A percentile compares a stretch with the other conserved stretches of the same genome.
phyloP scores from a whole-genome alignment of 2,113 vertebrate species.

The Crotalus horridus region DNA sequence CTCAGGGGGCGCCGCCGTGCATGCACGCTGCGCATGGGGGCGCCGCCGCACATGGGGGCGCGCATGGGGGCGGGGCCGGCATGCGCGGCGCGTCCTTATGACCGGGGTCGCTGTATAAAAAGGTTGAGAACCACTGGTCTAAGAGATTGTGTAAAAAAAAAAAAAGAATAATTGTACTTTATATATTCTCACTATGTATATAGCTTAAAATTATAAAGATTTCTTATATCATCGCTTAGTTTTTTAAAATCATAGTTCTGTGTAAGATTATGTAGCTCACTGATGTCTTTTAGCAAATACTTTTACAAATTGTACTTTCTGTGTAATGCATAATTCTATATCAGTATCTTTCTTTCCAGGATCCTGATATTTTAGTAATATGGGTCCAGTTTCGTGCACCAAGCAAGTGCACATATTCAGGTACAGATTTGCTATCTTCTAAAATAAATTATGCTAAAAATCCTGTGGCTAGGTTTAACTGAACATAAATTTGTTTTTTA shows the following conservation, averaged over 20 bases:
- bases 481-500: not conserved
- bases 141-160: not conserved
- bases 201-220: not conserved
- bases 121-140: too few relatives aligned
- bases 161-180: not conserved
- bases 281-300: not conserved
- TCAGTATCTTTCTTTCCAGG: conserved; percentile 66
- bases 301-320: conserved; percentile 4
- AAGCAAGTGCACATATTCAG: conserved; percentile 77
- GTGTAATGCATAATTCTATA: not conserved
- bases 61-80: too few relatives aligned
- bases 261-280: not conserved
- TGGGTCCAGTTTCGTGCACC: conserved; percentile 92
- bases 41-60: too few relatives aligned
- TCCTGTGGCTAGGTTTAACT: not conserved
- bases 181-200: not conserved
- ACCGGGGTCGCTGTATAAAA: too few relatives aligned
- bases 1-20: too few relatives aligned
- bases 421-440: conserved; percentile 65
- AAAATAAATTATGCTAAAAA: not conserved
- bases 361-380: conserved; percentile 80
- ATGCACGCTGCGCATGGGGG: too few relatives aligned
- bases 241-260: not conserved
- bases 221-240: not conserved
- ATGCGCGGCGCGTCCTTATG: too few relatives aligned